Evolutionary conservation across 92 coral and sea anemone genomes (phyloP).

Genomic region (Scolanthus callimorphus): DNA sequence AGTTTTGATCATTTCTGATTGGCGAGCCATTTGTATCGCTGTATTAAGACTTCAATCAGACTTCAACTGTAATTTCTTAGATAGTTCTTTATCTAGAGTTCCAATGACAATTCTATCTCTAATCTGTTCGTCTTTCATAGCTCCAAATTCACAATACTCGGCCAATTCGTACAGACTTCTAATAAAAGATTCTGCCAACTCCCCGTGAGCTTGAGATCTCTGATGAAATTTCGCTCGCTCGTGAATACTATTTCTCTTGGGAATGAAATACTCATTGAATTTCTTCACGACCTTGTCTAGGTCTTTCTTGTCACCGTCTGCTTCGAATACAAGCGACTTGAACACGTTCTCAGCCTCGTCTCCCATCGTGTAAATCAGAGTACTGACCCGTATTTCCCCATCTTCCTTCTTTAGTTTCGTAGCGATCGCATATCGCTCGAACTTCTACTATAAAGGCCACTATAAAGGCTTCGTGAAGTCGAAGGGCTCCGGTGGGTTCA

Average conservation of each 20-base stretch:
- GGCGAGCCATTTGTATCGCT: not conserved
- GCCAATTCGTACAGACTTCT: not conserved
- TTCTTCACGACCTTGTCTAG: not conserved
- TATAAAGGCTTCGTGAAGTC: not conserved
- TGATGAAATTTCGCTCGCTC: not conserved
- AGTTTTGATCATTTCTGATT: not conserved
- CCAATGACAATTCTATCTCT: conserved; percentile 1
- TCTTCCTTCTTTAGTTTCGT: not conserved
- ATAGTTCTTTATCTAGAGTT: not conserved
- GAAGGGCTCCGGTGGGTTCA: not conserved
- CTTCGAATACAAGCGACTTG: not conserved
- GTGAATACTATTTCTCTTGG: not conserved
- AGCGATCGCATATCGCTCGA: not conserved
- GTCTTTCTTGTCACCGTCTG: not conserved
- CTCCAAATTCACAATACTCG: not conserved
- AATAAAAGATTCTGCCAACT: not conserved
- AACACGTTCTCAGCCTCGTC: not conserved
- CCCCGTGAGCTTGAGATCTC: not conserved
- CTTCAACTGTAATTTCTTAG: not conserved
- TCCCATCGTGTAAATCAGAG: not conserved
- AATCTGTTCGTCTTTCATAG: not conserved
- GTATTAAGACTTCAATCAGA: not conserved
- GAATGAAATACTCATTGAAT: not conserved
- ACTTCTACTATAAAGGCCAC: not conserved
- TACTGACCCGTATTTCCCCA: not conserved